These are phyloP conservation scores for Acipenser ruthenus DNA, from an alignment of 2,797 vertebrate genomes.

Conservation along the genomic window DNA sequence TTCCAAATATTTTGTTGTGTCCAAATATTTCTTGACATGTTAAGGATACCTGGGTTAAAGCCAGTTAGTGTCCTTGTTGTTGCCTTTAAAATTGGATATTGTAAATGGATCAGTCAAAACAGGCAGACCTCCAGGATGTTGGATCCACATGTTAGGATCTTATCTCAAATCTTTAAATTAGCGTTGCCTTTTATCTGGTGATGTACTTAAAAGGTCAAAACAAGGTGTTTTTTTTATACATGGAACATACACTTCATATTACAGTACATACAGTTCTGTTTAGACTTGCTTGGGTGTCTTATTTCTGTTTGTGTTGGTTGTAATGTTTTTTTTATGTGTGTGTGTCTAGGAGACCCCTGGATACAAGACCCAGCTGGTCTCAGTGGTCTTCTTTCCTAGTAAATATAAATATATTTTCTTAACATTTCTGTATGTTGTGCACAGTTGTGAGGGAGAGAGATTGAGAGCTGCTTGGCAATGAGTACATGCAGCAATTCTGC, in stretches of 20 bases:
- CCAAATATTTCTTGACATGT: too few species aligned
- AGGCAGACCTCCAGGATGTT: neutral
- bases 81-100: too few species aligned
- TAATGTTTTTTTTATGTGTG: neutral
- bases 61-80: too few species aligned
- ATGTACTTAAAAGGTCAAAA: too few species aligned
- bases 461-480: conserved; percentile 2
- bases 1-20: too few species aligned
- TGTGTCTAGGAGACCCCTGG: neutral
- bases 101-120: too few species aligned
- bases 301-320: neutral
- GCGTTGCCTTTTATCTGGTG: too few species aligned
- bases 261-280: neutral
- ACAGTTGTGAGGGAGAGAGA: conserved; percentile 3
- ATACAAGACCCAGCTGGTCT: neutral
- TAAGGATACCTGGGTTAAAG: too few species aligned
- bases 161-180: too few species aligned
- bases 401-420: conserved; percentile 7
- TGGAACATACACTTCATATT: too few species aligned
- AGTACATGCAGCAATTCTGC: conserved; percentile 10
- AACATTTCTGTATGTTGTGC: neutral
- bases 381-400: neutral
- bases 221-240: too few species aligned
- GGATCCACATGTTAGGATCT: too few species aligned
- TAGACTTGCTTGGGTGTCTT: neutral